Conservation (phyloP, 2,113 vertebrate species). For the Patagioenas fasciata region DNA sequence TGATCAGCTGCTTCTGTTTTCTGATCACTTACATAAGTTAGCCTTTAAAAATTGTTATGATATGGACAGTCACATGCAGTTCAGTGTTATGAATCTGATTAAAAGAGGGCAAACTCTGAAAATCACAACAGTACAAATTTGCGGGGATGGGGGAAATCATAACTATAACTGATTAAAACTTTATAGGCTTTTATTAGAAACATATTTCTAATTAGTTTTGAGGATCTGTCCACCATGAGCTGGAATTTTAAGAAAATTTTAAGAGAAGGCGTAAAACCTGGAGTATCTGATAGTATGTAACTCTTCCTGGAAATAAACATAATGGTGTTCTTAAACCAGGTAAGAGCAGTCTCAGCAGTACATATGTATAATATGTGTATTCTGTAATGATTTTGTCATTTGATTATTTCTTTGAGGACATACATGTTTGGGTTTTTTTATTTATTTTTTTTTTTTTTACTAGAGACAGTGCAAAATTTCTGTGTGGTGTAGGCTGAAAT, state of each 20-base stretch:
- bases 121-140: neutral
- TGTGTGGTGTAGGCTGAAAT: neutral
- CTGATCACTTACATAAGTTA: neutral
- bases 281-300: rapidly evolving
- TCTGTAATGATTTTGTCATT: neutral
- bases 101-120: neutral
- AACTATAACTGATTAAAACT: neutral
- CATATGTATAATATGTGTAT: neutral
- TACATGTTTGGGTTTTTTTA: neutral
- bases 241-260: neutral
- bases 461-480: neutral
- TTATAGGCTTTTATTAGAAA: neutral
- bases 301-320: neutral
- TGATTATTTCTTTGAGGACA: neutral
- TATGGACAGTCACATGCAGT: neutral
- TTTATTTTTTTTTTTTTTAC: neutral
- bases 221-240: neutral
- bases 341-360: neutral
- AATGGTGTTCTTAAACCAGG: neutral
- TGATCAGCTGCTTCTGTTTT: neutral
- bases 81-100: neutral
- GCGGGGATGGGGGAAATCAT: too few relatives aligned
- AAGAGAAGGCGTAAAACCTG: neutral
- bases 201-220: neutral
- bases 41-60: neutral